Percentiles rank a stretch among this genome's conserved stretches.
Evolutionary conservation across 2,797 vertebrate species (phyloP).

Genomic region (Pseudomugil tenellus): DNA sequence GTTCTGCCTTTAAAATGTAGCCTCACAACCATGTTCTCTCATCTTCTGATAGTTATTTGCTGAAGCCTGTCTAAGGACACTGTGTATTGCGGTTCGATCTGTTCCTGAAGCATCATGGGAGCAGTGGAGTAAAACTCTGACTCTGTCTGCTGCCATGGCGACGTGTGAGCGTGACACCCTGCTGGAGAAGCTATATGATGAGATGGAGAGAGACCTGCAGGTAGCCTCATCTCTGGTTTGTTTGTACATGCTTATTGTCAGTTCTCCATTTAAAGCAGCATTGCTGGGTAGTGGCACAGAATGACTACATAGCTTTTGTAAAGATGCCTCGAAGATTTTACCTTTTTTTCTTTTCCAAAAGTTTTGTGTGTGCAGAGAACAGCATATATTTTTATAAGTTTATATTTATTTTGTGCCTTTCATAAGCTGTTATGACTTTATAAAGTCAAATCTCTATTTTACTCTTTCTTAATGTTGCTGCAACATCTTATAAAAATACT

Average conservation of each 20-base stretch:
- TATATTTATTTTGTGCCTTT: background rate
- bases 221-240: constrained; percentile 66
- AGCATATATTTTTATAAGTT: background rate
- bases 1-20: constrained; percentile 31
- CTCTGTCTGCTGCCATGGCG: constrained; percentile 69
- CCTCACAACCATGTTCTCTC: constrained; percentile 45
- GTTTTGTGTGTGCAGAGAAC: background rate
- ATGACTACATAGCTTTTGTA: background rate
- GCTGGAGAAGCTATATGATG: constrained; percentile 85
- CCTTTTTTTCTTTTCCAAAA: background rate
- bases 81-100: constrained; percentile 90
- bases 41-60: constrained; percentile 78
- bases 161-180: constrained; percentile 69
- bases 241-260: constrained; percentile 13
- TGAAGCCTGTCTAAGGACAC: constrained; percentile 88
- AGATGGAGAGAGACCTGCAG: constrained; percentile 89
- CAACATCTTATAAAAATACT: background rate
- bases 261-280: constrained; percentile 1
- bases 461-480: background rate
- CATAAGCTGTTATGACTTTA: background rate
- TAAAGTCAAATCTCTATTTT: background rate
- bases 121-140: constrained; percentile 83
- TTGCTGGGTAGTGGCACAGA: background rate
- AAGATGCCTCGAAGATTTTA: background rate
- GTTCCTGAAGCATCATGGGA: constrained; percentile 82